A percentile compares a stretch with the other conserved stretches of the same genome.
These are phyloP conservation scores for Pangasius macronema DNA, from an alignment of 2,797 vertebrate species.

Conservation along the genomic window DNA sequence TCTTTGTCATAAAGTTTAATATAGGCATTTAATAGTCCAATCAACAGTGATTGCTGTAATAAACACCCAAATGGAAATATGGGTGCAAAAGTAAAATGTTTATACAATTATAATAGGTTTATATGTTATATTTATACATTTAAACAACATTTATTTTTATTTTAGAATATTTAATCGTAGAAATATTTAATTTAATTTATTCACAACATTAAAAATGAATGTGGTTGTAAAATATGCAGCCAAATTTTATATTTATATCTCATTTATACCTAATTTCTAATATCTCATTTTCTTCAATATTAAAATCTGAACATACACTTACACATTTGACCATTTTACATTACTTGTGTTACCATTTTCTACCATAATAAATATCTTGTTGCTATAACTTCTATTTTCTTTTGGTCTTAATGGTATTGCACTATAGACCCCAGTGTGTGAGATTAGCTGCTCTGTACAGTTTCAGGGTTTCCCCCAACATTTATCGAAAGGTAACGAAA, in stretches of 20 bases:
- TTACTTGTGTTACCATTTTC: not conserved
- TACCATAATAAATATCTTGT: not conserved
- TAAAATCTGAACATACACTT: not conserved
- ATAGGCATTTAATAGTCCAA: no score
- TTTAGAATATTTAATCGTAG: not conserved
- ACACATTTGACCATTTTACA: not conserved
- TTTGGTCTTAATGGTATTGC: not conserved
- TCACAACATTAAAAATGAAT: not conserved
- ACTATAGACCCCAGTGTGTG: not conserved
- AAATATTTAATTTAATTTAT: not conserved
- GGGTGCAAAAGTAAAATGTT: not conserved
- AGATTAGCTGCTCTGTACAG: not conserved
- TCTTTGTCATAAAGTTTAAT: not conserved
- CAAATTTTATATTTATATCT: not conserved
- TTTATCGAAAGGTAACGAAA: not conserved
- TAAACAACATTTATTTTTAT: not conserved
- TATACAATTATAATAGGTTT: not conserved
- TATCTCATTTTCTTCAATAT: not conserved
- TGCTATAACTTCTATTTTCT: not conserved
- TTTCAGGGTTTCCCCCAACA: not conserved
- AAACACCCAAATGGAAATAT: conserved; percentile 1
- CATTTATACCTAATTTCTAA: not conserved
- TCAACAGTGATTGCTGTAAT: not conserved
- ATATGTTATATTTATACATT: not conserved
- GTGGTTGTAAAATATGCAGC: not conserved